Percentiles rank a stretch among this genome's conserved stretches.
These are phyloP conservation scores for Gambelia wislizenii DNA, from an alignment of 2,797 vertebrate species.

Conservation along the genomic window DNA sequence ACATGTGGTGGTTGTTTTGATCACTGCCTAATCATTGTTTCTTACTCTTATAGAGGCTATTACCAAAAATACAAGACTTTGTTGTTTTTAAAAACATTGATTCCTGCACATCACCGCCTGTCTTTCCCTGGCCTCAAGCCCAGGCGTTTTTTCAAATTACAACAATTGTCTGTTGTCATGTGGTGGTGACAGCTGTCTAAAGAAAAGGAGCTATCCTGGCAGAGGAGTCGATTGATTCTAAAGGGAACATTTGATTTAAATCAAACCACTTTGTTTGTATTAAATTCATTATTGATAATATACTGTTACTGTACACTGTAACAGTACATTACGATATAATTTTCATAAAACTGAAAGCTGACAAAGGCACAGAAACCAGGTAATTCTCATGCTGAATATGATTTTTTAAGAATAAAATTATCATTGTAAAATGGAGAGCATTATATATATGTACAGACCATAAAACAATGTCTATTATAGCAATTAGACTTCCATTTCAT, in stretches of 20 bases:
- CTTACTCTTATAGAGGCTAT: not conserved
- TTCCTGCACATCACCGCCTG: not conserved
- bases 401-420: not conserved
- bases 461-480: not conserved
- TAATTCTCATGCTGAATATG: no score
- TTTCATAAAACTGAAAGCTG: not conserved
- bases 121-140: constrained; percentile 6
- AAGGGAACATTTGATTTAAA: not conserved
- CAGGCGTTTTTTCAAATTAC: not conserved
- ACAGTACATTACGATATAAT: not conserved
- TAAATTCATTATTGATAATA: constrained; percentile 1
- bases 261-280: not conserved
- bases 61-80: not conserved
- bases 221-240: not conserved
- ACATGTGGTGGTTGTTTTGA: not conserved
- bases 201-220: not conserved
- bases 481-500: not conserved
- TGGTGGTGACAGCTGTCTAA: not conserved
- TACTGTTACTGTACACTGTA: not conserved
- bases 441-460: not conserved
- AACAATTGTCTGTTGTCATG: constrained; percentile 4
- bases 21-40: not conserved
- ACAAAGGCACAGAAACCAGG: not conserved
- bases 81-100: not conserved
- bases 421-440: not conserved